Percentiles rank a stretch among this genome's conserved stretches.
Conservation (phyloP, 2,888 invertebrate species). For the Drosophila meridionalis region DNA sequence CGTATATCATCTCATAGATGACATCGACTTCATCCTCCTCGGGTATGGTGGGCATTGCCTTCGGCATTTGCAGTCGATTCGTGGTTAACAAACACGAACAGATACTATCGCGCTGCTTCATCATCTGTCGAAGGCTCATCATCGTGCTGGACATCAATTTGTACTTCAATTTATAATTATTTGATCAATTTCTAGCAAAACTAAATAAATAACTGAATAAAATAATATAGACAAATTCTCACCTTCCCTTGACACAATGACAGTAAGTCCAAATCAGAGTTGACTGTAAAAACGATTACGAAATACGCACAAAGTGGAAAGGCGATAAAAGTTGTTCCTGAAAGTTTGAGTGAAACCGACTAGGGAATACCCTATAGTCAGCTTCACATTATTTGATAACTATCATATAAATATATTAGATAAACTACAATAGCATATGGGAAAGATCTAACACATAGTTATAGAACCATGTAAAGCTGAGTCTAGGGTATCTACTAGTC, state of each 20-base stretch:
- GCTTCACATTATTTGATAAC: too few species aligned
- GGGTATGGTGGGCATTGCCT: conserved; percentile 16
- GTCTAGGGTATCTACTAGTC: not conserved
- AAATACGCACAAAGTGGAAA: not conserved
- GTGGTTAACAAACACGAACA: not conserved
- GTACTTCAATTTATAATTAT: not conserved
- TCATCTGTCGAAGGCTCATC: conserved; percentile 2
- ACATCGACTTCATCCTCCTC: conserved; percentile 1
- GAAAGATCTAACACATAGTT: too few species aligned
- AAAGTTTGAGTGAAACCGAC: not conserved
- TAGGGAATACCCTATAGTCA: not conserved
- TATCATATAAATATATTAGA: too few species aligned
- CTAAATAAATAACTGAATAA: not conserved
- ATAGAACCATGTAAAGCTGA: not conserved
- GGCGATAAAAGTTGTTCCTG: too few species aligned
- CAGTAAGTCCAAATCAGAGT: not conserved
- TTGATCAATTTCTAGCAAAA: not conserved
- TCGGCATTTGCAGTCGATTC: not conserved
- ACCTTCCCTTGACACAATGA: not conserved
- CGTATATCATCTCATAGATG: too few species aligned
- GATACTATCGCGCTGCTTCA: not conserved
- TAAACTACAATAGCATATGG: too few species aligned
- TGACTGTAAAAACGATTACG: not conserved
- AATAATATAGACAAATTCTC: not conserved
- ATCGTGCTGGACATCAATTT: conserved; percentile 4